phyloP scores from a whole-genome alignment of 2,113 vertebrate species.

The Spilogale gracilis region DNA sequence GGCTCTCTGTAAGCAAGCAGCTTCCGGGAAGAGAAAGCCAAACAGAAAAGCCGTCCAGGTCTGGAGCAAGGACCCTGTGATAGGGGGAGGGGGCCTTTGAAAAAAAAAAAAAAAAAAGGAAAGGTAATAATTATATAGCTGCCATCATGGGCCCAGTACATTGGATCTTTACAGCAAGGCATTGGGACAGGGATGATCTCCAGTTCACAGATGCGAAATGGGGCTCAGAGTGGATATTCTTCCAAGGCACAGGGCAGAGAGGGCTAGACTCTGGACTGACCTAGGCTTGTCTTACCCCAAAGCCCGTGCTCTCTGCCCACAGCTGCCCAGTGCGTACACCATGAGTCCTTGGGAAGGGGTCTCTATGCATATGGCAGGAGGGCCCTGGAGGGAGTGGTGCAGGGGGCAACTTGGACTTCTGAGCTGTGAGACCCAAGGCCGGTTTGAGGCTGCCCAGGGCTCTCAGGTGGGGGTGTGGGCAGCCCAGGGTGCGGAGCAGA shows the following conservation, averaged over 20 bases:
- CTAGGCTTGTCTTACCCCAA: no score
- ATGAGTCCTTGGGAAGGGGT: background rate
- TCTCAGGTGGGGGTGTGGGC: rapidly evolving
- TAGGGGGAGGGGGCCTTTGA: background rate
- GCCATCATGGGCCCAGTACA: rapidly evolving
- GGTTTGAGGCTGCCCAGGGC: background rate
- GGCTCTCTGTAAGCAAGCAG: background rate
- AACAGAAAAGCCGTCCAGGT: background rate
- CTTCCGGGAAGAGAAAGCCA: background rate
- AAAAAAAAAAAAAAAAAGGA: background rate
- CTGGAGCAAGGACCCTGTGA: background rate
- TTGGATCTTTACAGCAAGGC: background rate
- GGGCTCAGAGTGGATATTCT: background rate
- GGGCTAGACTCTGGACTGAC: background rate
- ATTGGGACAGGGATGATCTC: background rate
- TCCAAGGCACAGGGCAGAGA: background rate
- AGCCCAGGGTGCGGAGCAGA: background rate
- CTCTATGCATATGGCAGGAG: rapidly evolving
- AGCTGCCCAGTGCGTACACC: background rate
- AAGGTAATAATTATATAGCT: rapidly evolving
- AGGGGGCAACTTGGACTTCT: background rate
- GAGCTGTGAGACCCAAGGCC: background rate
- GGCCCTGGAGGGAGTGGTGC: background rate
- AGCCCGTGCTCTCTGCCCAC: background rate
- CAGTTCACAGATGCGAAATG: background rate